Base-by-base conservation (phyloP, 2,113 vertebrate genomes). In the Tyto alba region DNA sequence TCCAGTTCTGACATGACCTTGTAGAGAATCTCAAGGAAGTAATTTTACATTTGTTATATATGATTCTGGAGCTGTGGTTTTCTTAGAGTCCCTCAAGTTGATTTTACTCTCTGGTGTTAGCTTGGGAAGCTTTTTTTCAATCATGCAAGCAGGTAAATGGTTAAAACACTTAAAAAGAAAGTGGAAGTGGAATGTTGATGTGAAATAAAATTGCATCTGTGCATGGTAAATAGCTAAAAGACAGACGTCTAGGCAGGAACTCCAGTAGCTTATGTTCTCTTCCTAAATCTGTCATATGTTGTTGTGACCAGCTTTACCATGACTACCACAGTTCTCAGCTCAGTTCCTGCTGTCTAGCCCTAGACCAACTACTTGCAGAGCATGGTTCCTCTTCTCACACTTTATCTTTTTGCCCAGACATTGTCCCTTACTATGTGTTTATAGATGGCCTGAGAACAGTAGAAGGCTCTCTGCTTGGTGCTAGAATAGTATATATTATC, bases 271-370 rank as follows among this genome's bases (percentile, higher is more conserved):
- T 29, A 29, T 19, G 3, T 72, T 73, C 7, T 40, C 16, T 84
- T 67, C 41, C 29, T 67, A 60, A 78, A 36, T 76, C 22, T 80
- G 3, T 56, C 8, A 11, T 32, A 32, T 79, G 25, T 29, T 59
- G 14, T 79, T 3, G 1, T 2, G 1, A n/a, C n/a, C 20, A 7
- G 16, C 38, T 85, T 90, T 30, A 6, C 21, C 6, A 8, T 34
- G 20, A 43, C 11, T 34, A 63, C 11, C 11, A 48, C 41, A 86
- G 36, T 15, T 43, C 36, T 71, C 20, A 57, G 56, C 18, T 48
- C 13, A 5, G 5, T 29, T 62, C 36, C 47, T 83, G 18, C n/a
- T 85, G 10, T 59, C 62, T 41, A 16, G 7, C 27, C 52, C 30
- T 47, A 53, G 62, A 57, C 34, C 16, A 43, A 27, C n/a, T 23